Percentiles rank a stretch among this genome's conserved stretches.
These are phyloP conservation scores for Oncopodura yosiiana DNA, from an alignment of 1,140 invertebrate species.

Conservation along the genomic window DNA sequence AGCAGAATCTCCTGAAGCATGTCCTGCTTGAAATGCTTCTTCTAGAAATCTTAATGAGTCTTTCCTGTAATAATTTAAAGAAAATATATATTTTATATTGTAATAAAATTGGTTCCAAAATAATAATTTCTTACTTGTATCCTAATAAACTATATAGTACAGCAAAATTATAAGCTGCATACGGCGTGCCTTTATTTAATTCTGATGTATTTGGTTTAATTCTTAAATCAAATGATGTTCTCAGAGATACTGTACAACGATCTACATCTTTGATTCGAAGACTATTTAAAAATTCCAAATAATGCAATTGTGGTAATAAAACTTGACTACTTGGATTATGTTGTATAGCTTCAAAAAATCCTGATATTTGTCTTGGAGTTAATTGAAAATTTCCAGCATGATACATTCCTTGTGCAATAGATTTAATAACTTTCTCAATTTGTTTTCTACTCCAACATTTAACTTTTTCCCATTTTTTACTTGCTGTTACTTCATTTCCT, in stretches of 20 bases:
- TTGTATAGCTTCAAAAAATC: slow-evolving; percentile 24
- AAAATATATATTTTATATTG: not conserved
- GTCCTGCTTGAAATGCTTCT: slow-evolving; percentile 77
- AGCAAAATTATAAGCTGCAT: slow-evolving; percentile 79
- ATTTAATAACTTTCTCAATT: slow-evolving; percentile 25
- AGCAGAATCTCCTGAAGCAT: slow-evolving; percentile 71
- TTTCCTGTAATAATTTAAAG: slow-evolving; percentile 45
- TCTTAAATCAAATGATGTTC: slow-evolving; percentile 47
- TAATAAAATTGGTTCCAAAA: not conserved
- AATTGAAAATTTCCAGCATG: slow-evolving; percentile 1
- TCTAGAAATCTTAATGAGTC: slow-evolving; percentile 66
- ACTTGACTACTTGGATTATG: slow-evolving; percentile 27
- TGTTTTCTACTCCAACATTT: slow-evolving; percentile 32
- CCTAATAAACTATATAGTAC: slow-evolving; percentile 76
- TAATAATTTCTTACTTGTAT: slow-evolving; percentile 54
- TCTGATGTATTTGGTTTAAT: slow-evolving; percentile 43
- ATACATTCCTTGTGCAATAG: slow-evolving; percentile 15
- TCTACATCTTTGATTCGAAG: slow-evolving; percentile 73
- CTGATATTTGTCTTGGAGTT: slow-evolving; percentile 19
- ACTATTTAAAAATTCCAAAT: slow-evolving; percentile 80
- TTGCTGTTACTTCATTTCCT: slow-evolving; percentile 13
- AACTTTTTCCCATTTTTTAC: slow-evolving; percentile 22
- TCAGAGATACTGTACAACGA: slow-evolving; percentile 76
- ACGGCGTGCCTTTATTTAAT: slow-evolving; percentile 67
- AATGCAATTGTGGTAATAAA: slow-evolving; percentile 50